These are phyloP conservation scores for Labeo catla DNA, from an alignment of 2,113 vertebrate genomes.

Conservation along the genomic window DNA sequence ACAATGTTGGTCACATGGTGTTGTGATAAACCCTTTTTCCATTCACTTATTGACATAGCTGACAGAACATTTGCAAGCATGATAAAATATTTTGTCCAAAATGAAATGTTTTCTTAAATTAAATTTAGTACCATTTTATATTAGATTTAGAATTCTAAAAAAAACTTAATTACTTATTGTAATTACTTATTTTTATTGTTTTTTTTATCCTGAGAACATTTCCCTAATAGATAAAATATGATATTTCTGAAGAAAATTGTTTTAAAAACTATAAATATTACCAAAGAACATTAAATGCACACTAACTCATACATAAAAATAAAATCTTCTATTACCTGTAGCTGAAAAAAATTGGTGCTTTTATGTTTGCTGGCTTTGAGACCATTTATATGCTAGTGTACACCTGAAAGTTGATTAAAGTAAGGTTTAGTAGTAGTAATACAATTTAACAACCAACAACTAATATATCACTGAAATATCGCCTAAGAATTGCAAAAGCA, in stretches of 20 bases:
- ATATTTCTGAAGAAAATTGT: background rate
- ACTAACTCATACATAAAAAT: too few relatives aligned
- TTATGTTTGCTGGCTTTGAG: background rate
- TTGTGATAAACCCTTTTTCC: too few relatives aligned
- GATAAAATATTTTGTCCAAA: too few relatives aligned
- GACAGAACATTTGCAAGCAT: too few relatives aligned
- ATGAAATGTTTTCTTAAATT: background rate
- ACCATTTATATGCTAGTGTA: background rate
- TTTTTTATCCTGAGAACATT: background rate
- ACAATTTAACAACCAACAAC: background rate
- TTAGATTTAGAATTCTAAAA: too few relatives aligned
- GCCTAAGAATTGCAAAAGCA: background rate
- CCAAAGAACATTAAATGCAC: background rate
- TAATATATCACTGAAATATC: background rate
- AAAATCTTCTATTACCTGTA: background rate
- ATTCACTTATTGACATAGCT: too few relatives aligned
- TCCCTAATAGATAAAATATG: background rate
- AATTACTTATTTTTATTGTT: too few relatives aligned
- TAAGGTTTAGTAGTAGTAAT: too few relatives aligned
- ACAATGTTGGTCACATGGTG: too few relatives aligned
- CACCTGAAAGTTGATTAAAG: background rate
- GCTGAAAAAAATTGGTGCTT: background rate
- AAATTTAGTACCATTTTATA: background rate
- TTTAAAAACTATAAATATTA: too few relatives aligned
- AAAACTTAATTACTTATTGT: too few relatives aligned